phyloP scores from a whole-genome alignment of 2,888 invertebrate species.

The Drosophila mulleri region DNA sequence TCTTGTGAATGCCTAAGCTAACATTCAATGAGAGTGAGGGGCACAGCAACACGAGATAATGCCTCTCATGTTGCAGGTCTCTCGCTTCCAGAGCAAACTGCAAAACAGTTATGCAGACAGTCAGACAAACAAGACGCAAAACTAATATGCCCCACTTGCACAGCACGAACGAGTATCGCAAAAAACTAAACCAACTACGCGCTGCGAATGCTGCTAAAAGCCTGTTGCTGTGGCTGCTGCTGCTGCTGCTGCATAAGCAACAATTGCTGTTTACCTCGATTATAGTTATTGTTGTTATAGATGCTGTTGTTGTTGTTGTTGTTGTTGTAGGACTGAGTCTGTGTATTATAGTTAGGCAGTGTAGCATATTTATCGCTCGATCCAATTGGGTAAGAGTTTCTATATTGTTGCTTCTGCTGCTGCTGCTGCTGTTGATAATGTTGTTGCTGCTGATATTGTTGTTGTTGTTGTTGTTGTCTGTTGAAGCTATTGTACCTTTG shows the following conservation, averaged over 20 bases:
- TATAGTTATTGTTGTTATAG: conserved; percentile 54
- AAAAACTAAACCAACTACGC: conserved; percentile 21
- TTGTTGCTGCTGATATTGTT: conserved; percentile 43
- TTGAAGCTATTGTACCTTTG: conserved; percentile 68
- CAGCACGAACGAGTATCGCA: conserved; percentile 1
- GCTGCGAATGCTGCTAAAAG: conserved; percentile 22
- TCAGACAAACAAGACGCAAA: not conserved
- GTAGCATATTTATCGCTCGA: conserved; percentile 73
- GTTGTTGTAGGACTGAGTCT: conserved; percentile 65
- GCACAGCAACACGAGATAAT: no score
- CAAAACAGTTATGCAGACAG: no score
- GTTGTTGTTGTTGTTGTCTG: conserved; percentile 65
- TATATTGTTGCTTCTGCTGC: conserved; percentile 81
- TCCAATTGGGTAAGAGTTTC: conserved; percentile 82
- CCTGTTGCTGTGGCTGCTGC: conserved; percentile 23
- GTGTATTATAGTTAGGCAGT: conserved; percentile 61
- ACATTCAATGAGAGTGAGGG: no score
- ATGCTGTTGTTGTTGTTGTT: conserved; percentile 47
- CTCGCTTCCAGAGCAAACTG: not conserved
- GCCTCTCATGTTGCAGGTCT: not conserved
- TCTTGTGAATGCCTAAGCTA: no score
- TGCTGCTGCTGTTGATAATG: conserved; percentile 46
- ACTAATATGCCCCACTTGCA: not conserved
- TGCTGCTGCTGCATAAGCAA: conserved; percentile 26
- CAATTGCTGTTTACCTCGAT: conserved; percentile 73